These are phyloP conservation scores for Pecten maximus DNA, from an alignment of 2,888 invertebrate species.

Conservation along the genomic window DNA sequence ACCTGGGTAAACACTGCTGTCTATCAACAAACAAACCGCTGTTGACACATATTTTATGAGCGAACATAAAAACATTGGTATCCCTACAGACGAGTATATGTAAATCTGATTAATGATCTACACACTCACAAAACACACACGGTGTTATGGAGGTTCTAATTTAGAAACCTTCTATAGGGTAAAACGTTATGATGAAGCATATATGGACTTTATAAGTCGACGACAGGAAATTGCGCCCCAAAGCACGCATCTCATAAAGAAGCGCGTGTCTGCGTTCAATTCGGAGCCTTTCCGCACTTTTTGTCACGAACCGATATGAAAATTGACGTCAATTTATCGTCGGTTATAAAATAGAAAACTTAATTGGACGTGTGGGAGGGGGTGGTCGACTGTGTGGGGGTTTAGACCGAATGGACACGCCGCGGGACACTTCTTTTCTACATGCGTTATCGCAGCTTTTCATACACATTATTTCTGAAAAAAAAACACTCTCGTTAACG, in stretches of 20 bases:
- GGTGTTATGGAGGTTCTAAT: background rate
- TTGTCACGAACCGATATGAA: background rate
- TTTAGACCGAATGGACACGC: background rate
- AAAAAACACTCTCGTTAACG: no score
- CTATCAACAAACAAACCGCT: slow-evolving; percentile 10
- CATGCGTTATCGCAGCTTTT: no score
- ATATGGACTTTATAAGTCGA: background rate
- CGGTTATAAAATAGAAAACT: background rate
- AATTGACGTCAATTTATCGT: background rate
- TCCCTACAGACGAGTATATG: background rate
- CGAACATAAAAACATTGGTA: slow-evolving; percentile 8
- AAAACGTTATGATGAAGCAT: background rate
- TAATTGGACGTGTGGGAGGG: background rate
- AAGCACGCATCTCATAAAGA: background rate
- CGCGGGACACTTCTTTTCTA: background rate
- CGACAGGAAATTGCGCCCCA: background rate
- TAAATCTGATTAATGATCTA: background rate
- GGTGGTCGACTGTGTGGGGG: background rate
- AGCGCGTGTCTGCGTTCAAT: no score
- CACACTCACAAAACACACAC: background rate
- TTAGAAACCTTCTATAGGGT: background rate
- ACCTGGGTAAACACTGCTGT: background rate
- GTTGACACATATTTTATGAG: slow-evolving; percentile 7
- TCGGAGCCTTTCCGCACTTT: background rate
- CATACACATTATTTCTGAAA: no score